Conservation (phyloP, 2,797 vertebrate species). For the Anomalospiza imberbis region DNA sequence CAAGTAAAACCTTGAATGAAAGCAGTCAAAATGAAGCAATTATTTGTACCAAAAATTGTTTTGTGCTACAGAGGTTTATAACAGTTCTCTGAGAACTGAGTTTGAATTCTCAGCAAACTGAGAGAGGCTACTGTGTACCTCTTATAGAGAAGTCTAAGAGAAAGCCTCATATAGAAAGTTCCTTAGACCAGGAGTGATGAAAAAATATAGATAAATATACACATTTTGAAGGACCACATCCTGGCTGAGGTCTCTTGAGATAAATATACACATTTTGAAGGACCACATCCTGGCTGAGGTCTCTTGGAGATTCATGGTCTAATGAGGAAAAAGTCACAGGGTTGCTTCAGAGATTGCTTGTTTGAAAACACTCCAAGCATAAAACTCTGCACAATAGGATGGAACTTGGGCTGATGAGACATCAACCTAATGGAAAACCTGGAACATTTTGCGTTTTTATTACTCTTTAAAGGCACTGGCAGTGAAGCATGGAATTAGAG, state of each 20-base stretch:
- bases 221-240: rapidly evolving
- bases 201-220: rapidly evolving
- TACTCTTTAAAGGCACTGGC: neutral
- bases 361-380: neutral
- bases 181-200: neutral
- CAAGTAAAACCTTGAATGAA: neutral
- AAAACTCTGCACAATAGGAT: neutral
- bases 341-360: neutral
- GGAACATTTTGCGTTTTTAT: neutral
- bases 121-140: neutral
- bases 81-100: neutral
- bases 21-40: neutral
- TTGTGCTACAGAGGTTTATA: neutral
- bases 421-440: neutral
- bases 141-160: neutral
- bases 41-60: neutral
- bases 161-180: neutral
- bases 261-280: rapidly evolving
- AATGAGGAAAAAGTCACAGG: neutral
- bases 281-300: neutral
- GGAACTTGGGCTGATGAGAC: neutral
- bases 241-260: neutral
- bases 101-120: neutral
- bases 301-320: neutral
- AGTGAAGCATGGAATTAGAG: neutral